phyloP scores from a whole-genome alignment of 2,113 vertebrate species.

The Dolichotis patagonum region DNA sequence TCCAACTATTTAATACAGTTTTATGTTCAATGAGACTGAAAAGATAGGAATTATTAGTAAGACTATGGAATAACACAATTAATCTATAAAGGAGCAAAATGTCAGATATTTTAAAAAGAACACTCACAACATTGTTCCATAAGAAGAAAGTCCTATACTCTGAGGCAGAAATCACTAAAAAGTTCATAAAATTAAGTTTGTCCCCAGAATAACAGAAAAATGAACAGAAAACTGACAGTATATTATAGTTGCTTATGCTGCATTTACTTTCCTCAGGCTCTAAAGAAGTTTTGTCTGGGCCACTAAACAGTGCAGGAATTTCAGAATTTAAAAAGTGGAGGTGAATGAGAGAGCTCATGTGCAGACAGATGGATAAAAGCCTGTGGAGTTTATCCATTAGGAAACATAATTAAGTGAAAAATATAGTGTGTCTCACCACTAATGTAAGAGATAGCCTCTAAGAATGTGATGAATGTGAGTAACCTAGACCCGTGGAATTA shows the following conservation, averaged over 20 bases:
- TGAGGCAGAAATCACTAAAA: not conserved
- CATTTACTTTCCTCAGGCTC: not conserved
- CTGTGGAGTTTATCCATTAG: slow-evolving; percentile 44
- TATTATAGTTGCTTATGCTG: not conserved
- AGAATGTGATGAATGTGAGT: slow-evolving; percentile 4
- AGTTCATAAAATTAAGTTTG: not conserved
- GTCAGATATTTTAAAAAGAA: not conserved
- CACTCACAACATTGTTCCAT: not conserved
- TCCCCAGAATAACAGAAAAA: not conserved
- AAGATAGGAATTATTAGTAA: not conserved
- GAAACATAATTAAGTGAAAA: slow-evolving; percentile 69
- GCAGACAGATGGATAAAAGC: slow-evolving; percentile 28
- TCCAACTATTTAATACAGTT: not conserved
- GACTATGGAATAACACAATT: not conserved
- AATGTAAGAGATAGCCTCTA: not conserved
- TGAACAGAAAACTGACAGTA: not conserved
- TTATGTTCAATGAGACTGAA: not conserved
- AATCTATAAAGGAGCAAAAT: not conserved
- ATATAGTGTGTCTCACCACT: slow-evolving; percentile 22
- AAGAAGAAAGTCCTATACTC: not conserved
- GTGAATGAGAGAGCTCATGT: slow-evolving; percentile 11
- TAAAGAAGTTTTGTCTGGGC: not conserved
- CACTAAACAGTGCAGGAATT: not conserved
- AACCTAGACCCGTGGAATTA: not conserved
- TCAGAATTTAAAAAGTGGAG: slow-evolving; percentile 47